These are phyloP conservation scores for Sesia bembeciformis DNA, from an alignment of 2,888 invertebrate species.

Conservation along the genomic window DNA sequence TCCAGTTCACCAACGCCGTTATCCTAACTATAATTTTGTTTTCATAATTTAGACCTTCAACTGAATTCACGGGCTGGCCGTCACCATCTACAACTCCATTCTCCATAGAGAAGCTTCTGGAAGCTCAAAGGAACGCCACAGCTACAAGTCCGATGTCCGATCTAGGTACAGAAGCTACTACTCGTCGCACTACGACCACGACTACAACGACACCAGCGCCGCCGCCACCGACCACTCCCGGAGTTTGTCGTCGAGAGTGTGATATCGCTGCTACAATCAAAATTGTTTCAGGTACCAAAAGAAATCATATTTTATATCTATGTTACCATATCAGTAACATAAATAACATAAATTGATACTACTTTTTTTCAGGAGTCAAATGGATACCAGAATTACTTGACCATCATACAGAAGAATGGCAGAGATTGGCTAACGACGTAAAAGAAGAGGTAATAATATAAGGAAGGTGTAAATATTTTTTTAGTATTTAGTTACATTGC, in stretches of 20 bases:
- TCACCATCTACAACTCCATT: slow-evolving; percentile 90
- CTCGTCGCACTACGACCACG: slow-evolving; percentile 67
- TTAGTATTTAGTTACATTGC: not conserved
- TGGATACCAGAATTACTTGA: slow-evolving; percentile 92
- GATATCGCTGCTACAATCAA: slow-evolving; percentile 91
- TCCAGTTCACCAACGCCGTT: not conserved
- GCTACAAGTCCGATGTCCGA: slow-evolving; percentile 68
- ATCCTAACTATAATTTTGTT: not conserved
- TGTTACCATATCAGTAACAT: not conserved
- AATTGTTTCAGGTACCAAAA: slow-evolving; percentile 78
- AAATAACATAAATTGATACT: not conserved
- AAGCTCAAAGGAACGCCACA: slow-evolving; percentile 77
- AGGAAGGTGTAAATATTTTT: not conserved
- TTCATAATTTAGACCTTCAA: slow-evolving; percentile 78
- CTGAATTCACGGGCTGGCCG: slow-evolving; percentile 94
- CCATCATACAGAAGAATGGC: slow-evolving; percentile 91
- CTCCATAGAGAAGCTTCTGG: slow-evolving; percentile 86
- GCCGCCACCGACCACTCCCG: slow-evolving; percentile 85
- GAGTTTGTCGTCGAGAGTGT: slow-evolving; percentile 84
- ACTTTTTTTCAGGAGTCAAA: slow-evolving; percentile 69
- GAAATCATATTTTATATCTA: not conserved
- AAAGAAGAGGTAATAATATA: slow-evolving; percentile 79
- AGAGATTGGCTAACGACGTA: slow-evolving; percentile 85
- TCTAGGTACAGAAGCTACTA: slow-evolving; percentile 62
- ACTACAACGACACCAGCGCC: slow-evolving; percentile 81